Conservation (phyloP, 2,797 vertebrate species). For the Danio choprae region DNA sequence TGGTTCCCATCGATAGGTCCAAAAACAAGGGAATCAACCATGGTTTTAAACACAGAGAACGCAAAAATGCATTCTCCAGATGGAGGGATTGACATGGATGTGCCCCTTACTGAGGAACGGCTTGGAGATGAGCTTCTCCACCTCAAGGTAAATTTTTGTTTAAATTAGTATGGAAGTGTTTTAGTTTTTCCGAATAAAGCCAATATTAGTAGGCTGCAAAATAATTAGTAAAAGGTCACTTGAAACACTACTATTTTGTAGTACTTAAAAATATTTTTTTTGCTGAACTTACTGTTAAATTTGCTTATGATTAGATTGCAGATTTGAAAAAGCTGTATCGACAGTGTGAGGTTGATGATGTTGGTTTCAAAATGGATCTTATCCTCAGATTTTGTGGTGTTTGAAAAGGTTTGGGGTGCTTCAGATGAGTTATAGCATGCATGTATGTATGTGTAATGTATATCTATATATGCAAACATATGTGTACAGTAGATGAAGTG, state of each 20-base stretch:
- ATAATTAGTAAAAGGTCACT: no score
- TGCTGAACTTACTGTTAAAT: neutral
- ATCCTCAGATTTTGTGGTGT: neutral
- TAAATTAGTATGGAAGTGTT: no score
- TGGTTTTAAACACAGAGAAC: neutral
- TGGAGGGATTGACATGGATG: neutral
- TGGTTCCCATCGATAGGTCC: conserved; percentile 19
- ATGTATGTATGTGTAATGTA: no score
- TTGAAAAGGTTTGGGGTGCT: neutral
- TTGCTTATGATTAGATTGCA: neutral
- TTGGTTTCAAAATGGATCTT: conserved; percentile 3
- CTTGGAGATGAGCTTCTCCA: neutral
- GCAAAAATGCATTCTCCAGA: neutral
- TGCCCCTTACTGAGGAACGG: conserved; percentile 6
- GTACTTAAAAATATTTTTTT: neutral
- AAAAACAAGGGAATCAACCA: neutral
- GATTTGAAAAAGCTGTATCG: neutral
- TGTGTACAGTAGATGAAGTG: no score
- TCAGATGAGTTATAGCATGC: neutral
- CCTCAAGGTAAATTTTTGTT: neutral
- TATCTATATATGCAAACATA: no score
- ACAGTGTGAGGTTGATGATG: neutral
- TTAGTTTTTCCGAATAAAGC: no score
- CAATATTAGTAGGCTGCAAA: no score
- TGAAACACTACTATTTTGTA: no score